phyloP scores from a whole-genome alignment of 2,113 vertebrate genomes.

The Lepisosteus oculatus region DNA sequence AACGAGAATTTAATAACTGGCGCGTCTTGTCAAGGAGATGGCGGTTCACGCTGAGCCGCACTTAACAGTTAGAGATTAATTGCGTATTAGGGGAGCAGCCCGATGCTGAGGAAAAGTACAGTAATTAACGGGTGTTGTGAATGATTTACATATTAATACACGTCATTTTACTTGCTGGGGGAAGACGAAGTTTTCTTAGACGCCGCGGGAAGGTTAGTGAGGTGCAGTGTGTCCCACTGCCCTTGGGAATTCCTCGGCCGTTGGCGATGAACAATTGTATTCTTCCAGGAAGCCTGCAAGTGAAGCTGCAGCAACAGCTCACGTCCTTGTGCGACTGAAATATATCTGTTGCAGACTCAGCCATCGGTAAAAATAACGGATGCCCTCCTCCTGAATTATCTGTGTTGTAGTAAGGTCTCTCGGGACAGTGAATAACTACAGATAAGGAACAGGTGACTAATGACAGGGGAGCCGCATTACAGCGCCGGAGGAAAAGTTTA shows the following conservation, averaged over 20 bases:
- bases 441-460: slow-evolving; percentile 59
- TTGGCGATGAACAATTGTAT: slow-evolving; percentile 16
- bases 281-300: not conserved
- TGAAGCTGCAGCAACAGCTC: not conserved
- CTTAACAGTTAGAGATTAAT: not conserved
- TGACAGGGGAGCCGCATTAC: slow-evolving; percentile 39
- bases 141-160: too few relatives aligned
- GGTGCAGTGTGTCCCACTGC: slow-evolving; percentile 19
- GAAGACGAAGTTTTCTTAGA: too few relatives aligned
- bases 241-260: slow-evolving; percentile 29
- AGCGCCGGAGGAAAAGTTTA: slow-evolving; percentile 23
- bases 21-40: not conserved
- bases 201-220: too few relatives aligned
- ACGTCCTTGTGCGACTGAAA: slow-evolving; percentile 30
- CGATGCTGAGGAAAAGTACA: too few relatives aligned
- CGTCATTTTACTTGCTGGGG: too few relatives aligned
- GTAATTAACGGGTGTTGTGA: too few relatives aligned
- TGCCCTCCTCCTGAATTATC: slow-evolving; percentile 43
- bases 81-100: not conserved
- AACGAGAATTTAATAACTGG: not conserved
- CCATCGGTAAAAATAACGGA: slow-evolving; percentile 29
- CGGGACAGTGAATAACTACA: slow-evolving; percentile 42
- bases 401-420: slow-evolving; percentile 47
- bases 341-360: slow-evolving; percentile 26
- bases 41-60: not conserved